These are phyloP conservation scores for Heliconius himera DNA, from an alignment of 1,140 invertebrate species.

Conservation along the genomic window DNA sequence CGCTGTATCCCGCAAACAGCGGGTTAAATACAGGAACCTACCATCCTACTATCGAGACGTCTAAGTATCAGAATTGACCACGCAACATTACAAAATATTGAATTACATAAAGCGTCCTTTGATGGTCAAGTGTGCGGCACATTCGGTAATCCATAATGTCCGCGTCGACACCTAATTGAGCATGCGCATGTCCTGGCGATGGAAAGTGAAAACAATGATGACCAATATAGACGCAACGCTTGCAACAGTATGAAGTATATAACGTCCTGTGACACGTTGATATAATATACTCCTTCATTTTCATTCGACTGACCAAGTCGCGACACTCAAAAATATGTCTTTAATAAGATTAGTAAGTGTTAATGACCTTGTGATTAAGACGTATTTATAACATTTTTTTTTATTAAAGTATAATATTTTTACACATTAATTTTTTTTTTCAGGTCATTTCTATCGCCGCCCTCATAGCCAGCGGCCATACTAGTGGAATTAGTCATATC, in stretches of 20 bases:
- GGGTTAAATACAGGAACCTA: too few species aligned
- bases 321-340: conserved; percentile 59
- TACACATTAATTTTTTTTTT: conserved; percentile 41
- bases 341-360: conserved; percentile 70
- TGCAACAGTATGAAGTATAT: conserved; percentile 80
- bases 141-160: conserved; percentile 66
- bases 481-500: conserved; percentile 68
- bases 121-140: conserved; percentile 59
- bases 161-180: conserved; percentile 67
- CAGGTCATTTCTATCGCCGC: conserved; percentile 59
- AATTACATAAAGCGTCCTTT: conserved; percentile 67
- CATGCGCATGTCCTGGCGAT: conserved; percentile 71
- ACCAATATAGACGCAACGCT: conserved; percentile 70
- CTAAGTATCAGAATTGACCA: neutral
- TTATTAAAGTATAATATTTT: conserved; percentile 1
- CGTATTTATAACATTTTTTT: too few species aligned
- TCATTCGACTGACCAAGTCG: conserved; percentile 66
- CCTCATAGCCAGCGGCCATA: conserved; percentile 67
- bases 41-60: too few species aligned
- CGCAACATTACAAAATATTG: neutral
- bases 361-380: neutral
- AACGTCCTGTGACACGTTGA: conserved; percentile 64
- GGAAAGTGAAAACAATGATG: conserved; percentile 74
- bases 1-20: too few species aligned
- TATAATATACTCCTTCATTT: conserved; percentile 64